Percentiles rank a stretch among this genome's conserved stretches.
Conservation (phyloP, 2,888 invertebrate genomes). For the Athalia circularis region DNA sequence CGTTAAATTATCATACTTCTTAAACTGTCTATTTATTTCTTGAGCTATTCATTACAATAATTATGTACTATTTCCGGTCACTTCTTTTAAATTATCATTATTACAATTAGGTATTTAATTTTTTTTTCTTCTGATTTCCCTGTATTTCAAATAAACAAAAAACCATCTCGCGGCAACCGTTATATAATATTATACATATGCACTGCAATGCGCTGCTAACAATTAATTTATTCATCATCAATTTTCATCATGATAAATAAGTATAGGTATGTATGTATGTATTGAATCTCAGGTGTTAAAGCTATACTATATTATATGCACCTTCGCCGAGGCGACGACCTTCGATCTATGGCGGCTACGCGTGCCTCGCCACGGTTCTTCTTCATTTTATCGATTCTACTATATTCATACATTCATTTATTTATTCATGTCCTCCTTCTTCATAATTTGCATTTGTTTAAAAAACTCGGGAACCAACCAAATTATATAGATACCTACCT, state of each 20-base stretch:
- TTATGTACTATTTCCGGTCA: not conserved
- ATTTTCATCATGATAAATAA: not conserved
- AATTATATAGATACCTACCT: slow-evolving; percentile 35
- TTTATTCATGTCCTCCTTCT: not conserved
- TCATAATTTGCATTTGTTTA: slow-evolving; percentile 6
- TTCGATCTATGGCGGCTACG: slow-evolving; percentile 24
- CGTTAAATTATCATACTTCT: not conserved
- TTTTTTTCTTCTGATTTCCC: not conserved
- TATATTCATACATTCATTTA: slow-evolving; percentile 22
- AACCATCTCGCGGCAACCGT: slow-evolving; percentile 32
- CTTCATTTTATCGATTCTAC: slow-evolving; percentile 18
- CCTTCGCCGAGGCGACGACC: slow-evolving; percentile 30
- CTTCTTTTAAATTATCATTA: not conserved
- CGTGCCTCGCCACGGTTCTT: slow-evolving; percentile 25
- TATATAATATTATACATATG: not conserved
- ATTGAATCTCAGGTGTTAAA: not conserved
- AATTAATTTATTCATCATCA: too few relatives aligned
- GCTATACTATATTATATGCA: slow-evolving; percentile 29
- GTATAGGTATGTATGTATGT: not conserved
- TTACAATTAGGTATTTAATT: not conserved
- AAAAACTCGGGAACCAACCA: slow-evolving; percentile 40
- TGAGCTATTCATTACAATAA: not conserved
- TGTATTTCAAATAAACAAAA: slow-evolving; percentile 20
- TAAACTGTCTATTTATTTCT: not conserved
- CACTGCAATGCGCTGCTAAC: too few relatives aligned